A percentile compares a stretch with the other conserved stretches of the same genome.
These are phyloP conservation scores for Lomographa bimaculata DNA, from an alignment of 2,888 invertebrate species.

Conservation along the genomic window DNA sequence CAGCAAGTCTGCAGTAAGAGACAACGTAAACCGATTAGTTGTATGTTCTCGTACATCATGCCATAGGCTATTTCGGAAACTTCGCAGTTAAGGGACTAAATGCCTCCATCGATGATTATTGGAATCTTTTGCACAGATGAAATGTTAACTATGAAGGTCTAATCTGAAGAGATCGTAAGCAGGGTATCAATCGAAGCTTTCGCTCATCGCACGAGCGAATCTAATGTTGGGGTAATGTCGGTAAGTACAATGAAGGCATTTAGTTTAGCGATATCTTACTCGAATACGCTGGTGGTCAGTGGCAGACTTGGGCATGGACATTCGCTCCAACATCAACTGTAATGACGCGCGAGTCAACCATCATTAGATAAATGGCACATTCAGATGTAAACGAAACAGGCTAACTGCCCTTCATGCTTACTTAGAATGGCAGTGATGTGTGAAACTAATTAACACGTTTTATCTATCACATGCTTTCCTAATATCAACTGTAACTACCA, in stretches of 20 bases:
- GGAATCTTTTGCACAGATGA: too few relatives aligned
- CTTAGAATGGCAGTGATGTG: constrained; percentile 4
- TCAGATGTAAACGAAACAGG: constrained; percentile 3
- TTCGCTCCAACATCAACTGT: constrained; percentile 95
- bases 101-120: constrained; percentile 51
- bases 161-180: too few relatives aligned
- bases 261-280: constrained; percentile 87
- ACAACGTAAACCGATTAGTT: constrained; percentile 65
- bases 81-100: constrained; percentile 46
- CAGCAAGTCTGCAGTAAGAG: constrained; percentile 37
- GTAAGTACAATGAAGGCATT: constrained; percentile 58
- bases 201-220: too few relatives aligned
- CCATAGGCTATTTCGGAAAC: constrained; percentile 52
- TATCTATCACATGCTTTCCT: too few relatives aligned
- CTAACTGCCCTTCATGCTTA: constrained; percentile 11
- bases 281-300: constrained; percentile 94
- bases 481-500: too few relatives aligned
- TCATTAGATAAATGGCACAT: constrained; percentile 11
- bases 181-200: too few relatives aligned
- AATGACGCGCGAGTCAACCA: constrained; percentile 74
- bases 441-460: constrained; percentile 10
- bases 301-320: constrained; percentile 93
- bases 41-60: constrained; percentile 62
- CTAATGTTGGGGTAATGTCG: too few relatives aligned
- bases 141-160: too few relatives aligned